Evolutionary conservation across 1,140 invertebrate genomes (phyloP).

Genomic region (Drosophila guanche): DNA sequence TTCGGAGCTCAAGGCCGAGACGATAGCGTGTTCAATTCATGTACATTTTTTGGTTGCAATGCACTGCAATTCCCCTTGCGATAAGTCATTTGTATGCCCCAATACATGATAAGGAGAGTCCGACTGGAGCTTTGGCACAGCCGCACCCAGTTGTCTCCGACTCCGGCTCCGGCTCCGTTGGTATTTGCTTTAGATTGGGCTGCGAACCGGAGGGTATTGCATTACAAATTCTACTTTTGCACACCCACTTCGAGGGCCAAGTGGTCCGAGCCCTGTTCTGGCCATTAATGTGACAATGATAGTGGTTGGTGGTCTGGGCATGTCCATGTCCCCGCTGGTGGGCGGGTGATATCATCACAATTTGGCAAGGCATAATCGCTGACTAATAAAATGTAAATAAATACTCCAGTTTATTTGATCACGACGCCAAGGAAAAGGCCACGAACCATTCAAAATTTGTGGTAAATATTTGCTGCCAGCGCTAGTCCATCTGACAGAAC

Average conservation of each 20-base stretch:
- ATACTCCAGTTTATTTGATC: conserved; percentile 54
- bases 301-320: conserved; percentile 34
- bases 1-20: conserved; percentile 31
- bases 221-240: conserved; percentile 77
- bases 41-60: conserved; percentile 8
- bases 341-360: conserved; percentile 72
- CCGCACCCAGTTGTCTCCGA: conserved; percentile 24
- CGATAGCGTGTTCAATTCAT: conserved; percentile 3
- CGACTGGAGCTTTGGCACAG: conserved; percentile 33
- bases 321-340: conserved; percentile 27
- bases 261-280: no score
- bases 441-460: background rate
- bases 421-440: conserved; percentile 25
- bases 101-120: conserved; percentile 52
- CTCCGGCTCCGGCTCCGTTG: conserved; percentile 32
- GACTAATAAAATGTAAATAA: conserved; percentile 77
- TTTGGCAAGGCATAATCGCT: conserved; percentile 74
- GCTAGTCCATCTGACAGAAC: background rate
- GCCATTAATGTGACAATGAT: conserved; percentile 39
- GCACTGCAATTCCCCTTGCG: conserved; percentile 21
- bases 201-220: conserved; percentile 69
- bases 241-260: conserved; percentile 32
- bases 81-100: conserved; percentile 41
- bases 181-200: conserved; percentile 50
- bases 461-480: no score